Evolutionary conservation across 2,113 vertebrate genomes (phyloP).

Genomic region (Coptodon rendalli): DNA sequence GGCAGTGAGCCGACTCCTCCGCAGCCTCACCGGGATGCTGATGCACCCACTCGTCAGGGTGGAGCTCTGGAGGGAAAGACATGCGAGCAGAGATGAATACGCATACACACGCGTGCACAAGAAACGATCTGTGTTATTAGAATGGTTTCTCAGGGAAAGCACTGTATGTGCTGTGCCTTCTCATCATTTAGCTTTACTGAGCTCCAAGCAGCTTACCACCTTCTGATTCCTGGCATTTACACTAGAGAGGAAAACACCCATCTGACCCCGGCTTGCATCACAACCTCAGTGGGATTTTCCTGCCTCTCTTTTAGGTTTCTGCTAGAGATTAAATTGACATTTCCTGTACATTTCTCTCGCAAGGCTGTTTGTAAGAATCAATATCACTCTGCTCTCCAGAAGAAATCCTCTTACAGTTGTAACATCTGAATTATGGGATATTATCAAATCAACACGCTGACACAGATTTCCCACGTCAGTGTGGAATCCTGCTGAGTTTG

Average conservation of each 20-base stretch:
- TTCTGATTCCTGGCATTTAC: background rate
- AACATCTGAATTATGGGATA: constrained; percentile 35
- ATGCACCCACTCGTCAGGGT: constrained; percentile 72
- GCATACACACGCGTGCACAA: background rate
- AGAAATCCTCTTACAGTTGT: constrained; percentile 24
- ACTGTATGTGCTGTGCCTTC: background rate
- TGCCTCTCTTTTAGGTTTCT: background rate
- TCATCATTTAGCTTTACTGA: constrained; percentile 5
- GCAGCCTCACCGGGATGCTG: constrained; percentile 57
- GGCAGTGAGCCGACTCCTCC: constrained; percentile 69
- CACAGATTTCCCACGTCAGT: background rate
- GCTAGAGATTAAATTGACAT: background rate
- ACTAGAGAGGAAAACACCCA: background rate
- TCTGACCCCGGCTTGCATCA: background rate
- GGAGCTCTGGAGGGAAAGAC: constrained; percentile 66
- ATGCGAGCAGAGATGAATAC: background rate
- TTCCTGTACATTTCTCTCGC: background rate
- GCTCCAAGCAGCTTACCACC: background rate
- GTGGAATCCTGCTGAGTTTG: background rate
- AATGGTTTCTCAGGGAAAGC: background rate
- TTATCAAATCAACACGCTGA: constrained; percentile 1
- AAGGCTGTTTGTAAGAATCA: constrained; percentile 24
- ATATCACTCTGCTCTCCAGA: background rate
- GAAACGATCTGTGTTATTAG: constrained; percentile 16
- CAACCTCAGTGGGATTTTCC: background rate